phyloP scores from a whole-genome alignment of 1,140 invertebrate genomes.

The Nixonia krombeini region DNA sequence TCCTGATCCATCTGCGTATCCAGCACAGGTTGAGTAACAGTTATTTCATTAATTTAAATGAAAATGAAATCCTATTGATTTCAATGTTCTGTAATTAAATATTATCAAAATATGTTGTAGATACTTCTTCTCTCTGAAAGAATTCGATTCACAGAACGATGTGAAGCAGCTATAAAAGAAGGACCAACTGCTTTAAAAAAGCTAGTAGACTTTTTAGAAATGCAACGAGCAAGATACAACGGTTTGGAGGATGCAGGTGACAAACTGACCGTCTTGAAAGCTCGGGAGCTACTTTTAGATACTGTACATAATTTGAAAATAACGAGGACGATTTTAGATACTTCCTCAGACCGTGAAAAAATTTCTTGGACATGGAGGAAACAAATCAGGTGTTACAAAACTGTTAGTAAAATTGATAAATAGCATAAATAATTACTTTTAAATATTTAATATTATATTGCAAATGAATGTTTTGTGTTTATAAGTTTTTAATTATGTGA shows the following conservation, averaged over 20 bases:
- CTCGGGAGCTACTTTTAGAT: slow-evolving; percentile 86
- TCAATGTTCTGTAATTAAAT: no score
- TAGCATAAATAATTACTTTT: no score
- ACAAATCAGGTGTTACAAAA: slow-evolving; percentile 81
- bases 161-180: slow-evolving; percentile 58
- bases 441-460: no score
- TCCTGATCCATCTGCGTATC: slow-evolving; percentile 61
- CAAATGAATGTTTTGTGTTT: not conserved
- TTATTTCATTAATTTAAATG: no score
- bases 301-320: slow-evolving; percentile 92
- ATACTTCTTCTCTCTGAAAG: slow-evolving; percentile 62
- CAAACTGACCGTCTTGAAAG: slow-evolving; percentile 72
- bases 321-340: slow-evolving; percentile 81
- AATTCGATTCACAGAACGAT: slow-evolving; percentile 65
- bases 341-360: slow-evolving; percentile 48
- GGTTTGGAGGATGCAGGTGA: slow-evolving; percentile 65
- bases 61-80: no score
- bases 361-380: slow-evolving; percentile 92
- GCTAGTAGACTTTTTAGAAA: slow-evolving; percentile 62
- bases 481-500: slow-evolving; percentile 66
- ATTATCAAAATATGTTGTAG: slow-evolving; percentile 36
- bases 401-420: no score
- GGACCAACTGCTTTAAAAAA: slow-evolving; percentile 54
- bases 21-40: slow-evolving; percentile 53
- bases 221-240: slow-evolving; percentile 58